phyloP scores from a whole-genome alignment of 1,140 invertebrate genomes.

The Sesamia nonagrioides region DNA sequence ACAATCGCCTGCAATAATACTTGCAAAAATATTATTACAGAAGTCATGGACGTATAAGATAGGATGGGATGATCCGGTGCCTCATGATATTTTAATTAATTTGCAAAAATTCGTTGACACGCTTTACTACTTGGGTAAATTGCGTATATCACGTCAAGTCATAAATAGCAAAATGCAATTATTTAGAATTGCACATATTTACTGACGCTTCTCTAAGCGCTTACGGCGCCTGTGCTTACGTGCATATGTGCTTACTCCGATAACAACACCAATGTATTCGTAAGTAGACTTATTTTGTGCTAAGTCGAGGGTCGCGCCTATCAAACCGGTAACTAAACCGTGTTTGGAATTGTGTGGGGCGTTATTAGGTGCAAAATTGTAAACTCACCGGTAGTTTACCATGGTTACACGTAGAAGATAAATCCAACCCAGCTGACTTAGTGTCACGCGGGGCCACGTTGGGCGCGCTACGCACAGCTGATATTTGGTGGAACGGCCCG shows the following conservation, averaged over 20 bases:
- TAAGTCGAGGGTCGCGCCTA: conserved; percentile 77
- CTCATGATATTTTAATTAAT: conserved; percentile 4
- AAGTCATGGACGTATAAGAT: conserved; percentile 50
- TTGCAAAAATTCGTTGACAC: conserved; percentile 23
- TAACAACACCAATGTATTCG: background rate
- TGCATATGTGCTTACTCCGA: conserved; percentile 32
- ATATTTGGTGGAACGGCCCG: too few relatives aligned
- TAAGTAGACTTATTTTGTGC: conserved; percentile 56
- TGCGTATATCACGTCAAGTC: conserved; percentile 48
- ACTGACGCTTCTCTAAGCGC: conserved; percentile 49
- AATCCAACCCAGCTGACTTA: conserved; percentile 53
- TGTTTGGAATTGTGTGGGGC: conserved; percentile 79
- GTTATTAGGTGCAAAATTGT: conserved; percentile 61
- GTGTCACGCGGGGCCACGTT: too few relatives aligned
- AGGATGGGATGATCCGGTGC: conserved; percentile 43
- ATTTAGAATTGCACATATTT: conserved; percentile 51
- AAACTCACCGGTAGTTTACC: conserved; percentile 45
- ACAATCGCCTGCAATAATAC: conserved; percentile 38
- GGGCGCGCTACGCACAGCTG: too few relatives aligned
- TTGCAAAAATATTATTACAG: conserved; percentile 53
- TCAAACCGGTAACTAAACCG: conserved; percentile 72
- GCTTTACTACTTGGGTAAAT: background rate
- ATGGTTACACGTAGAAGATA: conserved; percentile 58
- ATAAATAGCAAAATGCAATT: background rate
- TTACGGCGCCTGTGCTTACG: conserved; percentile 51